A percentile compares a stretch with the other conserved stretches of the same genome.
Conservation (phyloP, 2,888 invertebrate genomes). For the Meghimatium bilineatum region DNA sequence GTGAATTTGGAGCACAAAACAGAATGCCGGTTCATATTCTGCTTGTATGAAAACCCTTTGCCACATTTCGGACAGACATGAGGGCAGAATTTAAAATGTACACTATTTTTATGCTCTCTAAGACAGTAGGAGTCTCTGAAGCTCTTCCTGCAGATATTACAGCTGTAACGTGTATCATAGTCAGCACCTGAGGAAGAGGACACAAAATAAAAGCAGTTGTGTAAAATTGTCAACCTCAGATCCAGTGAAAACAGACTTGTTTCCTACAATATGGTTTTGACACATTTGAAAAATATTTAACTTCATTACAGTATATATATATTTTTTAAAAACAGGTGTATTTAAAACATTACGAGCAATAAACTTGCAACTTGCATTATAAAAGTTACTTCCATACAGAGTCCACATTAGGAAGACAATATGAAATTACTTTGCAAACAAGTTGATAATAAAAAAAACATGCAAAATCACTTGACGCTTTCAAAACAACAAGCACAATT, state of each 20-base stretch:
- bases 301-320: neutral
- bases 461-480: too few relatives aligned
- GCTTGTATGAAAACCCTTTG: constrained; percentile 46
- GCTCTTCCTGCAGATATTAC: constrained; percentile 35
- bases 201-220: constrained; percentile 27
- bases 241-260: neutral
- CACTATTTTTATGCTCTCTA: constrained; percentile 41
- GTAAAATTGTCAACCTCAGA: constrained; percentile 12
- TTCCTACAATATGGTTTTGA: neutral
- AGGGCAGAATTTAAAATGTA: constrained; percentile 31
- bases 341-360: too few relatives aligned
- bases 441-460: too few relatives aligned
- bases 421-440: too few relatives aligned
- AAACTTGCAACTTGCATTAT: too few relatives aligned
- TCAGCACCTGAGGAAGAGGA: constrained; percentile 37
- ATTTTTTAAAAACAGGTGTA: too few relatives aligned
- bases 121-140: constrained; percentile 37
- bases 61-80: constrained; percentile 43
- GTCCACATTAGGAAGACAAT: too few relatives aligned
- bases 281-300: neutral
- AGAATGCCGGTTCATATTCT: constrained; percentile 40
- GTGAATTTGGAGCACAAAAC: constrained; percentile 11
- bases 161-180: constrained; percentile 28
- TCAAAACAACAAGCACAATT: too few relatives aligned
- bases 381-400: too few relatives aligned